A percentile compares a stretch with the other conserved stretches of the same genome.
These are phyloP conservation scores for Polydrusus cervinus DNA, from an alignment of 2,888 invertebrate species.

Conservation along the genomic window DNA sequence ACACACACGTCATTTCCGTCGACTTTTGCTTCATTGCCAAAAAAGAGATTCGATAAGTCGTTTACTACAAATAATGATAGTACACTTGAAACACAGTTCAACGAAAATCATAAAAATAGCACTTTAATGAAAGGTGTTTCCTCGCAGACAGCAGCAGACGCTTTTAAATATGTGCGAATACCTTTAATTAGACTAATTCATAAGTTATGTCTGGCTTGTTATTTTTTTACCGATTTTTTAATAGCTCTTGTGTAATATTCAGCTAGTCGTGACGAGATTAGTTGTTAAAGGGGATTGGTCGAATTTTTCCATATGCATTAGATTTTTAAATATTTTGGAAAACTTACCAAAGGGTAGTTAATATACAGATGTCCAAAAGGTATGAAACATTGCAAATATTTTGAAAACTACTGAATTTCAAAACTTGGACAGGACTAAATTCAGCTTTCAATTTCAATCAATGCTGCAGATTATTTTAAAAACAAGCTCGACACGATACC, in stretches of 20 bases:
- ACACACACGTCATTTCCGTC: constrained; percentile 35
- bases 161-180: constrained; percentile 49
- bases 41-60: constrained; percentile 26
- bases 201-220: constrained; percentile 22
- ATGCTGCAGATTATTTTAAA: too few relatives aligned
- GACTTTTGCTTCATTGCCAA: constrained; percentile 36
- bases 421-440: too few relatives aligned
- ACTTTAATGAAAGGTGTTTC: constrained; percentile 54
- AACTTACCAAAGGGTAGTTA: too few relatives aligned
- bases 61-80: constrained; percentile 54
- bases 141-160: constrained; percentile 42
- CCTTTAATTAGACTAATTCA: constrained; percentile 44
- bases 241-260: constrained; percentile 28
- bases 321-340: too few relatives aligned
- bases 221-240: background rate
- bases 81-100: constrained; percentile 37
- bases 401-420: too few relatives aligned
- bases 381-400: too few relatives aligned
- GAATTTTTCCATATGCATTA: too few relatives aligned
- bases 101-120: constrained; percentile 49
- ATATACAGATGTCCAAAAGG: too few relatives aligned
- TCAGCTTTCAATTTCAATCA: too few relatives aligned
- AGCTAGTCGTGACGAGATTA: too few relatives aligned
- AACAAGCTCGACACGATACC: too few relatives aligned
- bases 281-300: too few relatives aligned